Evolutionary conservation across 2,113 vertebrate species (phyloP).

Genomic region (Eleginops maclovinus): DNA sequence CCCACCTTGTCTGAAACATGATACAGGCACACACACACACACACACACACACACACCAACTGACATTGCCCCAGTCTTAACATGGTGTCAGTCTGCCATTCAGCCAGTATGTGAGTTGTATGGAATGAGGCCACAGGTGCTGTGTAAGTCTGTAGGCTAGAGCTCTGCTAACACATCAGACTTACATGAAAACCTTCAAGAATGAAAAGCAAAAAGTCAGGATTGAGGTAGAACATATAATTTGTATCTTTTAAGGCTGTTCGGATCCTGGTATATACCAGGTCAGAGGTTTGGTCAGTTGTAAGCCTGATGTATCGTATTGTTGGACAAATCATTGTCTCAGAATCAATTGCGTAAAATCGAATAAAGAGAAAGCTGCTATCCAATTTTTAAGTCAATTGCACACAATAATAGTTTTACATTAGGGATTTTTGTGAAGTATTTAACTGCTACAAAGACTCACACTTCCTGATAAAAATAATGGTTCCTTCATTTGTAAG

Average conservation of each 20-base stretch:
- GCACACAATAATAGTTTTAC: too few species aligned
- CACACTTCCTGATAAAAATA: too few species aligned
- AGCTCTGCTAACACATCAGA: conserved; percentile 41
- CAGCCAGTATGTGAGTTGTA: conserved; percentile 52
- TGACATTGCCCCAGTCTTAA: conserved; percentile 51
- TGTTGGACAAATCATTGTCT: too few species aligned
- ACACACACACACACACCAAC: conserved; percentile 38
- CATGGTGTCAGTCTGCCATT: conserved; percentile 69
- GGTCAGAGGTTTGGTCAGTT: conserved; percentile 1
- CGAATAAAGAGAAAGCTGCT: too few species aligned
- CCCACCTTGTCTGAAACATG: conserved; percentile 72
- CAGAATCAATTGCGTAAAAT: too few species aligned
- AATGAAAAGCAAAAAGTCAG: neutral
- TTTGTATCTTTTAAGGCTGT: neutral
- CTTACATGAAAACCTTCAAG: conserved; percentile 16
- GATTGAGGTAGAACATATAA: neutral
- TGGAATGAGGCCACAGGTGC: conserved; percentile 79
- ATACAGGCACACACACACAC: conserved; percentile 50
- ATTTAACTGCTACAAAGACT: too few species aligned
- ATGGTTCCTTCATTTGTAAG: too few species aligned
- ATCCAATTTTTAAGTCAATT: too few species aligned
- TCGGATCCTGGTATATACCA: neutral
- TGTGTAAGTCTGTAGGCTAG: conserved; percentile 38
- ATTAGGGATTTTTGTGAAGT: too few species aligned
- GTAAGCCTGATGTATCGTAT: neutral